Conservation (phyloP, 2,797 vertebrate genomes). For the Lacerta bilineata region DNA sequence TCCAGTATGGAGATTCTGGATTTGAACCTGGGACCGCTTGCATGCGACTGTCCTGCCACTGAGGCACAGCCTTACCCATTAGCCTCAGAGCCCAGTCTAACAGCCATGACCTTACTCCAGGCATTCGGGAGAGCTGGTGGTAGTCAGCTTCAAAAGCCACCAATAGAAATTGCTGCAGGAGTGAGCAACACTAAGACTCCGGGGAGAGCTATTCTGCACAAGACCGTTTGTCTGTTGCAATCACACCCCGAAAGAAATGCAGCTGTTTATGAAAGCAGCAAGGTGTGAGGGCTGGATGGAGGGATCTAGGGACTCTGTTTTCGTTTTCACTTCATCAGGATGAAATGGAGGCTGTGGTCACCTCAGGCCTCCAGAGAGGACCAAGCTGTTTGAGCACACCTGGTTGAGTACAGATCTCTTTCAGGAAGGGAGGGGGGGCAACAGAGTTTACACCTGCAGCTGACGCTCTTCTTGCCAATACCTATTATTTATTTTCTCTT, state of each 20-base stretch:
- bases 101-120: background rate
- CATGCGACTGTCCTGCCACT: background rate
- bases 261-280: background rate
- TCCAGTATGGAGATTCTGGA: no score
- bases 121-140: background rate
- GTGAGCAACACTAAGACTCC: background rate
- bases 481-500: background rate
- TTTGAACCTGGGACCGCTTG: background rate
- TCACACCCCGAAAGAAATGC: background rate
- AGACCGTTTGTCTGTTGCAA: background rate
- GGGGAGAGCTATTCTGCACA: background rate
- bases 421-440: background rate
- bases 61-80: background rate
- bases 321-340: slow-evolving; percentile 10
- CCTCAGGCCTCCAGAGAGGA: background rate
- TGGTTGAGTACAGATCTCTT: background rate
- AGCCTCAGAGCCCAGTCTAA: background rate
- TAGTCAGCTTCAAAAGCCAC: background rate
- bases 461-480: background rate
- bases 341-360: background rate
- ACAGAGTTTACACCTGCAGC: slow-evolving; percentile 17
- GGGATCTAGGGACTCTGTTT: background rate
- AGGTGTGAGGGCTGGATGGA: background rate
- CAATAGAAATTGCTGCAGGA: no score
- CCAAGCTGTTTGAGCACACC: background rate